These are phyloP conservation scores for Ecliptopera silaceata DNA, from an alignment of 2,888 invertebrate genomes.

Conservation along the genomic window DNA sequence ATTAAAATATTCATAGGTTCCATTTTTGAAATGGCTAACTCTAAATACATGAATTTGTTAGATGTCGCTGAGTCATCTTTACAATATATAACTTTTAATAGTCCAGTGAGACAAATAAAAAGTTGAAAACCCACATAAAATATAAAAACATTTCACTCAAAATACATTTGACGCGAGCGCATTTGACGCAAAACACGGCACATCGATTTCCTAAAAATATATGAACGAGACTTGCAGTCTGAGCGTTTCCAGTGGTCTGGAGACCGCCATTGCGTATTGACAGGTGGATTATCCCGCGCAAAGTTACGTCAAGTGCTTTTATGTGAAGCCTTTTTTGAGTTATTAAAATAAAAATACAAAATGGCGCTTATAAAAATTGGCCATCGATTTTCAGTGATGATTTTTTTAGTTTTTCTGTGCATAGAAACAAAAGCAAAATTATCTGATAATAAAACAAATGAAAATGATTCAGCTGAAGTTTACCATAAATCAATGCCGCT, in stretches of 20 bases:
- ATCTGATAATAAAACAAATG: slow-evolving; percentile 48
- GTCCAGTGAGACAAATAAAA: slow-evolving; percentile 8
- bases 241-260: slow-evolving; percentile 58
- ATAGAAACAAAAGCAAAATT: slow-evolving; percentile 47
- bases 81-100: slow-evolving; percentile 33
- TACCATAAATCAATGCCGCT: slow-evolving; percentile 40
- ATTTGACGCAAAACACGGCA: slow-evolving; percentile 43
- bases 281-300: slow-evolving; percentile 45
- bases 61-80: slow-evolving; percentile 29
- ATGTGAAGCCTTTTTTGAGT: slow-evolving; percentile 12
- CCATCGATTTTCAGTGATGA: slow-evolving; percentile 43
- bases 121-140: slow-evolving; percentile 11
- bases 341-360: not conserved
- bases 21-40: not conserved
- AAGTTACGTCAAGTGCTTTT: slow-evolving; percentile 35
- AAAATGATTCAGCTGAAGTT: slow-evolving; percentile 45
- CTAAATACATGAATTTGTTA: not conserved
- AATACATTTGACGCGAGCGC: slow-evolving; percentile 30
- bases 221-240: slow-evolving; percentile 57
- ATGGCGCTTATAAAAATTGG: slow-evolving; percentile 42
- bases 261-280: slow-evolving; percentile 46
- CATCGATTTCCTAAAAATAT: slow-evolving; percentile 59
- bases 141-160: slow-evolving; percentile 22
- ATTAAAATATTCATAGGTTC: no score
- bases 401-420: slow-evolving; percentile 51